These are phyloP conservation scores for Daubentonia madagascariensis DNA, from an alignment of 2,113 vertebrate species.

Conservation along the genomic window DNA sequence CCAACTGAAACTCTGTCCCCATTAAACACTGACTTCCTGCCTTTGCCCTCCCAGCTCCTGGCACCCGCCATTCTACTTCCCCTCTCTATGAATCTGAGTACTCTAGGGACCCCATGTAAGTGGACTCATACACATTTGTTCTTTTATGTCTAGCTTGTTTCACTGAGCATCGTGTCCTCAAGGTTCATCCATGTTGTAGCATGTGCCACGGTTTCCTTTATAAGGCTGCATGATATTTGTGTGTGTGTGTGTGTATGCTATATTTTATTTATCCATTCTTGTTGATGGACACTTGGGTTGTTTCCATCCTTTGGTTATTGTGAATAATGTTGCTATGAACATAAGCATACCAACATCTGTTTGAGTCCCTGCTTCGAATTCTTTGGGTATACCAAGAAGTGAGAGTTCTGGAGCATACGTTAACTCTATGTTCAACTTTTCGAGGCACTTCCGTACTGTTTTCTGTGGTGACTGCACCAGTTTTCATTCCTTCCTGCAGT, in stretches of 20 bases:
- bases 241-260: not conserved
- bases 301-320: too few species aligned
- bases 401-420: not conserved
- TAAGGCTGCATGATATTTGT: not conserved
- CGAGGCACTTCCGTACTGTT: accelerated
- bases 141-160: not conserved
- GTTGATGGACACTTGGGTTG: accelerated
- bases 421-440: not conserved
- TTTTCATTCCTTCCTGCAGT: accelerated
- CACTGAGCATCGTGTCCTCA: not conserved
- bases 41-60: too few species aligned
- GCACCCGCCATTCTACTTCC: not conserved
- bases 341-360: accelerated
- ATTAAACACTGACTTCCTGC: accelerated
- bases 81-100: not conserved
- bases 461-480: accelerated
- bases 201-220: not conserved
- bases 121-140: too few species aligned
- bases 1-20: not conserved
- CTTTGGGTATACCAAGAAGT: not conserved
- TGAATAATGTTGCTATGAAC: not conserved
- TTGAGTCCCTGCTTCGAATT: not conserved
- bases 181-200: not conserved
- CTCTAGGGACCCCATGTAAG: not conserved
- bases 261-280: not conserved